Base-by-base conservation (phyloP, 2,113 vertebrate species). In the Rhinoderma darwinii region DNA sequence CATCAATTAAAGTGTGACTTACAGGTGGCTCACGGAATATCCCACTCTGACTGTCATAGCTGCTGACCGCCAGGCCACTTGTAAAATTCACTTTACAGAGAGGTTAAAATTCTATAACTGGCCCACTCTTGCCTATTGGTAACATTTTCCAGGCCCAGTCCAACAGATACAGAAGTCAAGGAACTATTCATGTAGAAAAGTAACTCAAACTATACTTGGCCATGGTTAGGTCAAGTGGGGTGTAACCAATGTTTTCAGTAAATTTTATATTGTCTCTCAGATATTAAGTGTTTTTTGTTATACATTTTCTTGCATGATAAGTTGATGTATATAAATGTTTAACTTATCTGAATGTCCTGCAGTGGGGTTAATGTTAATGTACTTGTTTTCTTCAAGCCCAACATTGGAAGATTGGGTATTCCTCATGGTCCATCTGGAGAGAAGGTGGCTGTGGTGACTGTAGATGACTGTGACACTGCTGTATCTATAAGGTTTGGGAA, bases 341-440 rank as follows among this genome's bases (percentile, higher is more conserved):
- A 30, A 30, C 7, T 41, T 43, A 27, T n/a, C 47, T 18, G 11
- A 30, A 20, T 27, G 37, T 17, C 25, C 15, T 75, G 41, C 5
- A 47, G 25, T 47, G 41, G 27, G 41, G 2, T 39, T 39, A 61
- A 43, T 43, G 27, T 81, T 32, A n/a, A 18, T 81, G 12, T 59
- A 14, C 51, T 25, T 73, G 10, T 15, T 88, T 39, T 88, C 30
- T 91, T 86, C 5, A 92, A 99, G 98, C 97, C 98, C 3, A 96
- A 98, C 92, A 97, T 99, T 0, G 96, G 96, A 35, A 94, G 96
- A 15, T 92, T 97, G 63, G 98, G 98, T 70, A 94, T 97, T 90
- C 96, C 97, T 61, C 97, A 98, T 0, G 97, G 98, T 18, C 98
- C 97, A 0, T 99, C 98, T 0, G 96, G 96, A 37, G 97, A 99